These are phyloP conservation scores for Podarcis siculus DNA, from an alignment of 2,797 vertebrate genomes.

Conservation along the genomic window DNA sequence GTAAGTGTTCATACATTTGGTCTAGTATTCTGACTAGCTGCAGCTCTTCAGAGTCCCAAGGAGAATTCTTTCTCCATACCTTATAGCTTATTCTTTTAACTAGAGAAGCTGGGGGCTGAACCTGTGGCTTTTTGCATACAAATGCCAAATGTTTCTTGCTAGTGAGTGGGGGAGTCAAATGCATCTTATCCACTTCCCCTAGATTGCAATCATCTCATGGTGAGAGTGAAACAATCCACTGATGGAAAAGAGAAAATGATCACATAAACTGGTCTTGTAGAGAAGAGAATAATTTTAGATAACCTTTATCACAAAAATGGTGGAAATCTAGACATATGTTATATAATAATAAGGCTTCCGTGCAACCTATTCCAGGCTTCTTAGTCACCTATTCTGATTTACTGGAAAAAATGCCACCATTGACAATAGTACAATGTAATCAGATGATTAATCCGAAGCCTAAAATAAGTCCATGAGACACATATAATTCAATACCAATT, in stretches of 20 bases:
- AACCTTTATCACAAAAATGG: constrained; percentile 1
- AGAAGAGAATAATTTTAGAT: not conserved
- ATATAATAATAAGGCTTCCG: not conserved
- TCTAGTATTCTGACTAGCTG: not conserved
- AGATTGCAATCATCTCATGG: not conserved
- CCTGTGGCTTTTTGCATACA: not conserved
- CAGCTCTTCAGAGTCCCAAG: not conserved
- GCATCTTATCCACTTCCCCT: not conserved
- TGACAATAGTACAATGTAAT: constrained; percentile 1
- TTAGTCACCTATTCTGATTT: constrained; percentile 5
- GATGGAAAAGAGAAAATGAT: not conserved
- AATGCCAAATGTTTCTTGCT: not conserved
- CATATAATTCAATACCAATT: not conserved
- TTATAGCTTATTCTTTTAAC: not conserved
- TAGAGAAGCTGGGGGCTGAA: not conserved
- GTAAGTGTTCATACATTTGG: not conserved
- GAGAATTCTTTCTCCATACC: not conserved
- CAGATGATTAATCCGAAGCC: constrained; percentile 6
- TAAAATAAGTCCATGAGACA: constrained; percentile 20
- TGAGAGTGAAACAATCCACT: not conserved
- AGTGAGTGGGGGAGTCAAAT: not conserved
- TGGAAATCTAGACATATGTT: not conserved
- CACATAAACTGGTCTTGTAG: not conserved
- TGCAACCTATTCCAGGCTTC: not conserved
- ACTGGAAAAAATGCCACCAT: not conserved